Conservation (phyloP, 2,888 invertebrate genomes). For the Coelinius sp. region DNA sequence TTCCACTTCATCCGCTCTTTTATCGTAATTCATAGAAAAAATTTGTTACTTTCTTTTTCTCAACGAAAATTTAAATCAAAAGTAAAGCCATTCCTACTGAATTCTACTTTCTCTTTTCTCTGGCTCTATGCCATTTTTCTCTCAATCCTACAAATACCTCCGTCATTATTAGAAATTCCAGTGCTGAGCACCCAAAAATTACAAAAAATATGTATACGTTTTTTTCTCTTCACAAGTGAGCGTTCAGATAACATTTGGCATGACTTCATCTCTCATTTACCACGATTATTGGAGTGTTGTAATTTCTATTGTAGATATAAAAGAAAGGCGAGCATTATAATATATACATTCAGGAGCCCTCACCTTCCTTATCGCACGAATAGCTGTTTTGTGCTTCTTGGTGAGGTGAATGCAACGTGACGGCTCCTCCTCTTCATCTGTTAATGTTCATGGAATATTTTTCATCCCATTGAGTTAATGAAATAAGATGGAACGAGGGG, state of each 20-base stretch:
- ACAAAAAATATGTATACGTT: neutral
- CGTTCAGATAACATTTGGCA: conserved; percentile 31
- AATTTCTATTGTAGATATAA: neutral
- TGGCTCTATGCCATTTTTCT: conserved; percentile 33
- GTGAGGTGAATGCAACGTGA: conserved; percentile 87
- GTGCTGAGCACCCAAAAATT: neutral
- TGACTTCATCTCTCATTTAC: neutral
- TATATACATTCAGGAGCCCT: conserved; percentile 57
- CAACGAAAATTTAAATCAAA: neutral
- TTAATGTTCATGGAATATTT: conserved; percentile 43
- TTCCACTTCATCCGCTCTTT: neutral
- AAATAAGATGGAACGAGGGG: conserved; percentile 15
- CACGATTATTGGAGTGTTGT: neutral
- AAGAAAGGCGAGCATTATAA: neutral
- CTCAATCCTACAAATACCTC: neutral
- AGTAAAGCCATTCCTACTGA: conserved; percentile 21
- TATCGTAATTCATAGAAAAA: neutral
- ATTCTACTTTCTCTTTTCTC: conserved; percentile 19
- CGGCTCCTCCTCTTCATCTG: conserved; percentile 84
- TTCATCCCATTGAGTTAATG: neutral
- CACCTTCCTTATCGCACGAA: conserved; percentile 93
- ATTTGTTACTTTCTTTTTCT: neutral
- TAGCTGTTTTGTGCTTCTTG: conserved; percentile 89
- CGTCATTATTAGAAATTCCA: conserved; percentile 9
- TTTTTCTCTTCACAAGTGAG: conserved; percentile 14